Base-by-base conservation (phyloP, 2,888 invertebrate genomes). In the Drosophila algonquin region DNA sequence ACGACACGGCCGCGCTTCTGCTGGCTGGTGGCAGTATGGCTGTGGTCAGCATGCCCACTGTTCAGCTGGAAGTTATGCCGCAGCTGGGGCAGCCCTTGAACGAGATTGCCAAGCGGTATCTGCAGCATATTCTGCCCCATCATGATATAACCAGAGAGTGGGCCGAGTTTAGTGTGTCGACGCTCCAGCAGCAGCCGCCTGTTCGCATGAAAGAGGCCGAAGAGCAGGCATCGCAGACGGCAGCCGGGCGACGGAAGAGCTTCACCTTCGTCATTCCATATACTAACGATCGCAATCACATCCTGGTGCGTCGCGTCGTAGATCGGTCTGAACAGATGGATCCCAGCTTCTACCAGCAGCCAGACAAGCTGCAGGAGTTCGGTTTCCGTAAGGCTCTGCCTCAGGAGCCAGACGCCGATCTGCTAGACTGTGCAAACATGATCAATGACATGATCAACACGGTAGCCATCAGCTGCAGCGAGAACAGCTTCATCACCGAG, bases 181-280 rank as follows among this genome's bases (percentile, higher is more conserved):
- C 92, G 1, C 45, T 92, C 30, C 76, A 88, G 45, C 54, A 73
- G 40, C 54, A 73, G 40, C 68, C 82, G 0, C 58, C 63, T 0
- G 73, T 74, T 7, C 77, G 70, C 21, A 76, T 84, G 60, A 78
- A 77, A 3, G 79, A 80, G 21, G 81, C 76, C 1, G 76, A 79
- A 51, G 73, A 73, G 12, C 76, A 79, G 48, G 76, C 76, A 3
- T 74, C 81, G 69, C 79, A 87, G 44, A 87, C 79, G 6, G 73
- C 77, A 1, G 79, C 65, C 0, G 81, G 82, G 3, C 60, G 76
- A 4, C 75, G 78, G 8, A 79, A 90, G 70, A 90, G 91, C 21
- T 93, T 94, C 54, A 93, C 93, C 48, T 95, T 95, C 90, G 92
- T 93, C 59, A 91, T 95, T 74, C 92, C 93, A 24, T 95, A 95